Percentiles rank a stretch among this genome's conserved stretches.
phyloP scores from a whole-genome alignment of 1,140 invertebrate species.

The Drosophila pandora region DNA sequence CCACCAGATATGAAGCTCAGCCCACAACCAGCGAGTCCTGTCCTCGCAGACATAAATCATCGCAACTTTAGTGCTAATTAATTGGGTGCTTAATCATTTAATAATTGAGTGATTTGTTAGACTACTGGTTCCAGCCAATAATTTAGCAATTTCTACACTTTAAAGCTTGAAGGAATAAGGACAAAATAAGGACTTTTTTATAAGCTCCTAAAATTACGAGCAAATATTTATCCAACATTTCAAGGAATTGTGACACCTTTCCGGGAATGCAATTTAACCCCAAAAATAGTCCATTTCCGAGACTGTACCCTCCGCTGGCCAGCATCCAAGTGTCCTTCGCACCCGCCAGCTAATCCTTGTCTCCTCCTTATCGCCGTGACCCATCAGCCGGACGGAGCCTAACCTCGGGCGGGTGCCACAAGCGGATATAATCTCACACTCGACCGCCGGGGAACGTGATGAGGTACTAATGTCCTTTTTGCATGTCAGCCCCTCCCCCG shows the following conservation, averaged over 20 bases:
- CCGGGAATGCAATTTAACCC: conserved; percentile 19
- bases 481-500: conserved; percentile 34
- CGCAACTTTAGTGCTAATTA: conserved; percentile 32
- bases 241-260: conserved; percentile 1
- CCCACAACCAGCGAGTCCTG: conserved; percentile 26
- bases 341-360: conserved; percentile 26
- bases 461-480: conserved; percentile 73
- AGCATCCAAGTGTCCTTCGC: not conserved
- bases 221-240: not conserved
- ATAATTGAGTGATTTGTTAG: conserved; percentile 41
- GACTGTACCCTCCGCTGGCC: not conserved
- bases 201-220: not conserved
- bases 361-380: conserved; percentile 38
- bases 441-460: conserved; percentile 54
- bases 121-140: not conserved
- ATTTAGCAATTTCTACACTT: not conserved
- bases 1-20: conserved; percentile 18
- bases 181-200: no score
- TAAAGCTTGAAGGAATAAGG: no score
- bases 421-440: conserved; percentile 50
- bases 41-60: conserved; percentile 30
- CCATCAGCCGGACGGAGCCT: conserved; percentile 15
- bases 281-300: conserved; percentile 34
- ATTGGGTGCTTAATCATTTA: conserved; percentile 38
- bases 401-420: conserved; percentile 12